These are phyloP conservation scores for Notiomystis cincta DNA, from an alignment of 2,113 vertebrate species.

Conservation along the genomic window DNA sequence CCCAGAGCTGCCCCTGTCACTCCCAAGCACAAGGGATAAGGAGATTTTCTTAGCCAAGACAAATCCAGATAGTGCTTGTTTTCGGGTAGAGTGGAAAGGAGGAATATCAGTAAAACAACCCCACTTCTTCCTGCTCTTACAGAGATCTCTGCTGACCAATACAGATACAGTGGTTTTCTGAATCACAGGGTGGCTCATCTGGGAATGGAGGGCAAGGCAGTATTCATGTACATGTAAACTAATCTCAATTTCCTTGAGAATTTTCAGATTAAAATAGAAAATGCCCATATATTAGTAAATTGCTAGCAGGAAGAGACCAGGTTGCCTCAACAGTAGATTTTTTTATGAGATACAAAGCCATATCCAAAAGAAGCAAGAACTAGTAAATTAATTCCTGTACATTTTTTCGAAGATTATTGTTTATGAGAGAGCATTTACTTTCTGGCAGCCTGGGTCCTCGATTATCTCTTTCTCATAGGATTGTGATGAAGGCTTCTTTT, in stretches of 20 bases:
- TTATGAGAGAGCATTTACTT: slow-evolving; percentile 69
- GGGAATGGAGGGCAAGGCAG: neutral
- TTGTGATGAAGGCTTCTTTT: slow-evolving; percentile 75
- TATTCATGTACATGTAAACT: neutral
- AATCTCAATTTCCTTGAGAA: neutral
- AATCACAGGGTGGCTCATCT: neutral
- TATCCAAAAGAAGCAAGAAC: neutral
- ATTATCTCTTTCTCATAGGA: slow-evolving; percentile 29
- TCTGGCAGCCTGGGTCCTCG: slow-evolving; percentile 76
- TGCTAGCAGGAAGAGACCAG: neutral
- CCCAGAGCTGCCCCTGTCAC: neutral
- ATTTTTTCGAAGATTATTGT: neutral
- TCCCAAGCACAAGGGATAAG: neutral
- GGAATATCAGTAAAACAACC: neutral
- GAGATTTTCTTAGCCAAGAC: neutral
- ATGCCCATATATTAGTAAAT: neutral
- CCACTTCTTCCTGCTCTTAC: neutral
- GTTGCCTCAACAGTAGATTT: neutral
- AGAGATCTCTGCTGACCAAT: neutral
- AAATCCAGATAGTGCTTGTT: neutral
- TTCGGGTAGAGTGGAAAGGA: neutral
- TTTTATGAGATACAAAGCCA: neutral
- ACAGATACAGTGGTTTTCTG: neutral
- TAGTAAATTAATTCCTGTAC: neutral
- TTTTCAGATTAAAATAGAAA: neutral